Percentiles rank a stretch among this genome's conserved stretches.
These are phyloP conservation scores for Meleagris gallopavo DNA, from an alignment of 2,113 vertebrate genomes.

Conservation along the genomic window DNA sequence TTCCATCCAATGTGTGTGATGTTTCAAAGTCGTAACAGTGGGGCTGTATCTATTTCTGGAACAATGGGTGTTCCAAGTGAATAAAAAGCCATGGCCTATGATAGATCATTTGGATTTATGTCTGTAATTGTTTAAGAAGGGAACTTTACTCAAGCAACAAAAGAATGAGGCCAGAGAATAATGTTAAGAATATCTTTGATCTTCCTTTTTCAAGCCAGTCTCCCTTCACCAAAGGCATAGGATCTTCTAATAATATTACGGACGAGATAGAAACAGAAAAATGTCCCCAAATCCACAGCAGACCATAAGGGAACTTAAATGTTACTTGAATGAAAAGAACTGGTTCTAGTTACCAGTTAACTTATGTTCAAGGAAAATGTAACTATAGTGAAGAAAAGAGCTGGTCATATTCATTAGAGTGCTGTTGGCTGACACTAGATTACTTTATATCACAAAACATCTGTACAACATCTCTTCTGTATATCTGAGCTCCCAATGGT, in stretches of 20 bases:
- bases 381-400: neutral
- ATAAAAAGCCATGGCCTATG: neutral
- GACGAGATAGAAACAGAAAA: neutral
- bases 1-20: neutral
- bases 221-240: slow-evolving; percentile 5
- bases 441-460: neutral
- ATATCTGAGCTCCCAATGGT: neutral
- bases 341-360: neutral
- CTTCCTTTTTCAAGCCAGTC: slow-evolving; percentile 15
- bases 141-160: slow-evolving; percentile 19
- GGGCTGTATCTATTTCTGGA: slow-evolving; percentile 46
- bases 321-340: neutral
- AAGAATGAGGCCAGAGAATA: slow-evolving; percentile 49
- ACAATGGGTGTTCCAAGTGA: neutral
- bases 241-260: neutral
- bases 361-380: neutral
- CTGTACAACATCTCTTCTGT: neutral
- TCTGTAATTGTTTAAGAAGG: slow-evolving; percentile 28
- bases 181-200: slow-evolving; percentile 48
- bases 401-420: neutral
- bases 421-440: neutral
- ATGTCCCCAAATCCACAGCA: neutral
- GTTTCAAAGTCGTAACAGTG: slow-evolving; percentile 23
- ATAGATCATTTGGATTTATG: slow-evolving; percentile 29
- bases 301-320: neutral